phyloP scores from a whole-genome alignment of 2,888 invertebrate species.

The Orthosia gracilis region DNA sequence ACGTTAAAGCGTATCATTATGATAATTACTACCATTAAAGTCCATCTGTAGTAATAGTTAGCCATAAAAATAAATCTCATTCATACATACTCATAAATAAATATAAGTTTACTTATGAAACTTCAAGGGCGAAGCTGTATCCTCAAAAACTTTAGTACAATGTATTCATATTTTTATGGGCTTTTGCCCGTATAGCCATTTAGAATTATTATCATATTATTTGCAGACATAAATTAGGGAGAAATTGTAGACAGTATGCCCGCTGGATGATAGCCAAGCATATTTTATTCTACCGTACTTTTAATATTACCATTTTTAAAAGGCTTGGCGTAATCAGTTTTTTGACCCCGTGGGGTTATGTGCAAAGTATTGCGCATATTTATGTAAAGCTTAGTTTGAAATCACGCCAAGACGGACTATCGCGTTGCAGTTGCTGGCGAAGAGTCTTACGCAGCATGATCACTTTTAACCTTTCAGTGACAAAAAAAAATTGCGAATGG shows the following conservation, averaged over 20 bases:
- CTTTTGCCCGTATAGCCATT: slow-evolving; percentile 3
- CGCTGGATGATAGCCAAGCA: slow-evolving; percentile 57
- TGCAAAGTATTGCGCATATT: slow-evolving; percentile 9
- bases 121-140: slow-evolving; percentile 18
- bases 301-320: slow-evolving; percentile 37
- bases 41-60: slow-evolving; percentile 26
- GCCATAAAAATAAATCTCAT: slow-evolving; percentile 44
- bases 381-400: slow-evolving; percentile 27
- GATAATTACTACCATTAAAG: slow-evolving; percentile 22
- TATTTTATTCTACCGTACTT: slow-evolving; percentile 25
- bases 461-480: neutral
- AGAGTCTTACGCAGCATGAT: neutral
- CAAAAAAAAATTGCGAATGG: neutral
- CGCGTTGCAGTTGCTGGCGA: neutral
- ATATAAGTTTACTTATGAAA: slow-evolving; percentile 23
- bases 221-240: slow-evolving; percentile 16
- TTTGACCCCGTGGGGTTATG: slow-evolving; percentile 47
- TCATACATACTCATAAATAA: slow-evolving; percentile 52
- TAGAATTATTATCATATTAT: slow-evolving; percentile 22
- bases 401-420: slow-evolving; percentile 34
- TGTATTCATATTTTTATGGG: slow-evolving; percentile 37
- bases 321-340: slow-evolving; percentile 49
- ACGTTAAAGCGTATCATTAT: slow-evolving; percentile 12
- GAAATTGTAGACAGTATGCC: slow-evolving; percentile 11
- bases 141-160: slow-evolving; percentile 12